Conservation (phyloP, 2,113 vertebrate genomes). For the Cricetomys ansorgei region DNA sequence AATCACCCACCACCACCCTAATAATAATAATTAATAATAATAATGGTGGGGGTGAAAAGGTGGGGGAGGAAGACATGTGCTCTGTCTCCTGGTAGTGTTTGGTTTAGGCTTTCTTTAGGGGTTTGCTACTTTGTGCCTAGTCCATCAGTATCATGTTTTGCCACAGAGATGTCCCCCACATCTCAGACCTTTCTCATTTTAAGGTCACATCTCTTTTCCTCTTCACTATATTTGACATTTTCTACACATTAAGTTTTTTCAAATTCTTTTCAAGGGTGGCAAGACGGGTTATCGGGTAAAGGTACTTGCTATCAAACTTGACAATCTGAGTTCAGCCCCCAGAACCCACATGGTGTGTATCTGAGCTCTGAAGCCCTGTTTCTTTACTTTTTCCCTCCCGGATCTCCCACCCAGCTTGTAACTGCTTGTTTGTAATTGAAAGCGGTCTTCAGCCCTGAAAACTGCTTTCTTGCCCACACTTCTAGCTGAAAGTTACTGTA, state of each 20-base stretch:
- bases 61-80: background rate
- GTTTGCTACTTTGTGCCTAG: background rate
- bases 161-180: background rate
- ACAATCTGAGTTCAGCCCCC: background rate
- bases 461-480: too few species aligned
- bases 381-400: too few species aligned
- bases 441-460: too few species aligned
- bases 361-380: too few species aligned
- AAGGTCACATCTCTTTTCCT: background rate
- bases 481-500: too few species aligned
- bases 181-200: background rate
- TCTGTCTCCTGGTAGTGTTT: background rate
- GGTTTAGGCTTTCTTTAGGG: background rate
- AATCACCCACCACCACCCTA: background rate
- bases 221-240: background rate
- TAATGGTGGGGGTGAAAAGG: too few species aligned
- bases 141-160: background rate
- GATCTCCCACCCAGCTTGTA: too few species aligned
- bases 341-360: background rate
- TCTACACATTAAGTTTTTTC: background rate
- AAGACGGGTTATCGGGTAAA: background rate
- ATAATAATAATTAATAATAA: too few species aligned
- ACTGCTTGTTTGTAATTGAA: too few species aligned
- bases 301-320: background rate
- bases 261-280: background rate